Evolutionary conservation across 2,888 invertebrate species (phyloP).

Genomic region (Drosophila kuntzei): DNA sequence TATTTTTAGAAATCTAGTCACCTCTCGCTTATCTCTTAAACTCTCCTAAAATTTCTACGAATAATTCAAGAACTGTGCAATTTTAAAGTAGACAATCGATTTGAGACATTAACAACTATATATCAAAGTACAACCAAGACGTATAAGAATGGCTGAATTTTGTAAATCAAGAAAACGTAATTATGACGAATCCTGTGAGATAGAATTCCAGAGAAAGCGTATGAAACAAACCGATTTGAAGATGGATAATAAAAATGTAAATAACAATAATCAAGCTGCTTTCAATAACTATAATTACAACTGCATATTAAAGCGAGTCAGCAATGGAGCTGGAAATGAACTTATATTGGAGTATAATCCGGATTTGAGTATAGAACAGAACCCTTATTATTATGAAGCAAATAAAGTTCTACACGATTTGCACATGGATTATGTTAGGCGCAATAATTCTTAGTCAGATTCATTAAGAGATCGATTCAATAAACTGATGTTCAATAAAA

Average conservation of each 20-base stretch:
- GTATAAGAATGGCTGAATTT: not conserved
- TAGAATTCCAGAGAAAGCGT: not conserved
- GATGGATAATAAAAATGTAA: not conserved
- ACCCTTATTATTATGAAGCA: conserved; percentile 44
- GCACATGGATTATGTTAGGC: conserved; percentile 27
- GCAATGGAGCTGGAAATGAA: not conserved
- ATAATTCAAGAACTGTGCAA: not conserved
- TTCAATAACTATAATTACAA: not conserved
- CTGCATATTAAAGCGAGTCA: too few relatives aligned
- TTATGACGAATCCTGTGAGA: too few relatives aligned
- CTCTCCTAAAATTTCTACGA: not conserved
- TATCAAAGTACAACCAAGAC: not conserved
- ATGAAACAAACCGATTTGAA: not conserved
- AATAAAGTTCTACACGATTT: conserved; percentile 27
- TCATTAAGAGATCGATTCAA: not conserved
- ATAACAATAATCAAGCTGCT: not conserved
- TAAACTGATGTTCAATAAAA: too few relatives aligned
- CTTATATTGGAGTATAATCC: conserved; percentile 10
- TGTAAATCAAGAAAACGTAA: not conserved
- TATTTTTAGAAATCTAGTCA: not conserved
- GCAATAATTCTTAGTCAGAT: not conserved
- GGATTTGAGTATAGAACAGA: conserved; percentile 24
- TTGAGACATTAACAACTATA: not conserved
- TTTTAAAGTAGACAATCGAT: not conserved
- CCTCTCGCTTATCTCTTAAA: not conserved